A percentile compares a stretch with the other conserved stretches of the same genome.
phyloP scores from a whole-genome alignment of 2,888 invertebrate species.

The Cordilura impudica region DNA sequence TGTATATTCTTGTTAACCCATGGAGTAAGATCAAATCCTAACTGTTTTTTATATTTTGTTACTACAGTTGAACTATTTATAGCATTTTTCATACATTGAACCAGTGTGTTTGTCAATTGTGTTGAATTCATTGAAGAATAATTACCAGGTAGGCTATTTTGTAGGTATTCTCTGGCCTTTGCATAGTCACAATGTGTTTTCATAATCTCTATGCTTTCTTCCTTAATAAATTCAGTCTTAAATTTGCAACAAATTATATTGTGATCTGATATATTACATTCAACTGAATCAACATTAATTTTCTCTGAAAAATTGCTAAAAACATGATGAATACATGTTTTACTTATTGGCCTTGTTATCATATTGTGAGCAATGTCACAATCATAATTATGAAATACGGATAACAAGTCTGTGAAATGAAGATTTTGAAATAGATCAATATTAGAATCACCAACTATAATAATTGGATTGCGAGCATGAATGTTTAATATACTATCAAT shows the following conservation, averaged over 20 bases:
- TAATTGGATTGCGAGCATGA: slow-evolving; percentile 3
- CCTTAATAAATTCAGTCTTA: background rate
- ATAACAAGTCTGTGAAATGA: background rate
- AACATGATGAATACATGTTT: background rate
- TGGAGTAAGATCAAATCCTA: too few relatives aligned
- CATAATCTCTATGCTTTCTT: background rate
- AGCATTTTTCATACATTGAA: too few relatives aligned
- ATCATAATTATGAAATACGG: background rate
- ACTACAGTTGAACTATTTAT: too few relatives aligned
- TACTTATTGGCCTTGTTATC: background rate
- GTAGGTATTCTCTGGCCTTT: too few relatives aligned
- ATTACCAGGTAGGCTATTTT: background rate
- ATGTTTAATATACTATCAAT: background rate
- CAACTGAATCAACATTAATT: too few relatives aligned
- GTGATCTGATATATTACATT: too few relatives aligned
- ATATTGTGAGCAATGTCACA: too few relatives aligned
- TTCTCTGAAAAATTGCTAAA: background rate
- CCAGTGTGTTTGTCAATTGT: too few relatives aligned
- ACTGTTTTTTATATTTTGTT: too few relatives aligned
- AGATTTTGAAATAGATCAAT: background rate
- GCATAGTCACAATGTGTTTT: too few relatives aligned
- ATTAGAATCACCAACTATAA: slow-evolving; percentile 13
- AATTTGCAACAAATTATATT: too few relatives aligned
- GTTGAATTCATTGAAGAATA: background rate
- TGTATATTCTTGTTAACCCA: background rate